Percentiles rank a stretch among this genome's conserved stretches.
Evolutionary conservation across 2,888 invertebrate species (phyloP).

Genomic region (Caenorhabditis sp.): DNA sequence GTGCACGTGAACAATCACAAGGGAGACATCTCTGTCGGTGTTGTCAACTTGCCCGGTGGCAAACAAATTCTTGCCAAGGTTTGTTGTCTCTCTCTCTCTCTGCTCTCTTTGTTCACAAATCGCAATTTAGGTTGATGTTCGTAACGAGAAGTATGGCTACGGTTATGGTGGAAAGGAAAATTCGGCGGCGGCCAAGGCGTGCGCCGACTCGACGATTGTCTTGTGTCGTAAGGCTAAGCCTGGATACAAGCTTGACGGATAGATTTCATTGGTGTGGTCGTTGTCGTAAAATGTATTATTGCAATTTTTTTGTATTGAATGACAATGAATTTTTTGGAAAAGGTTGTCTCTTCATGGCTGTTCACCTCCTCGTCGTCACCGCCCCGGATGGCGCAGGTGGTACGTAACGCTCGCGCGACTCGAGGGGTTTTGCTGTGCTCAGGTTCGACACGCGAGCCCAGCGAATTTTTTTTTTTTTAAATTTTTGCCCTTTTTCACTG

Average conservation of each 20-base stretch:
- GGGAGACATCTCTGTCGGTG: slow-evolving; percentile 59
- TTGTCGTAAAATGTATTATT: no score
- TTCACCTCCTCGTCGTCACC: no score
- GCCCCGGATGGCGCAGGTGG: no score
- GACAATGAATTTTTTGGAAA: no score
- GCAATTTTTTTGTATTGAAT: no score
- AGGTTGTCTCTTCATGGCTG: no score
- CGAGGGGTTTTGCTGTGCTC: no score
- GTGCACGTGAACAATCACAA: slow-evolving; percentile 58
- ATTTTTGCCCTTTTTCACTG: no score
- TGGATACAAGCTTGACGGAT: slow-evolving; percentile 56
- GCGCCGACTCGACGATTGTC: slow-evolving; percentile 44
- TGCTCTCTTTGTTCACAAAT: no score
- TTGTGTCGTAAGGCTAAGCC: slow-evolving; percentile 58
- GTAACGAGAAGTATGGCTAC: slow-evolving; percentile 54
- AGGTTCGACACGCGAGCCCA: no score
- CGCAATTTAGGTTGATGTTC: slow-evolving; percentile 52
- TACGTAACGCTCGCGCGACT: no score
- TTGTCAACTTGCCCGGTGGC: slow-evolving; percentile 51
- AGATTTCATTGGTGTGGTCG: background rate
- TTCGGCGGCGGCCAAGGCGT: slow-evolving; percentile 24
- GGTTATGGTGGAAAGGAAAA: slow-evolving; percentile 56
- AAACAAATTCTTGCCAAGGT: slow-evolving; percentile 60
- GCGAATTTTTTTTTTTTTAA: no score
- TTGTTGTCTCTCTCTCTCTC: background rate